Base-by-base conservation (phyloP, 92 coral and sea anemone genomes). In the Epizoanthus illoricatus region DNA sequence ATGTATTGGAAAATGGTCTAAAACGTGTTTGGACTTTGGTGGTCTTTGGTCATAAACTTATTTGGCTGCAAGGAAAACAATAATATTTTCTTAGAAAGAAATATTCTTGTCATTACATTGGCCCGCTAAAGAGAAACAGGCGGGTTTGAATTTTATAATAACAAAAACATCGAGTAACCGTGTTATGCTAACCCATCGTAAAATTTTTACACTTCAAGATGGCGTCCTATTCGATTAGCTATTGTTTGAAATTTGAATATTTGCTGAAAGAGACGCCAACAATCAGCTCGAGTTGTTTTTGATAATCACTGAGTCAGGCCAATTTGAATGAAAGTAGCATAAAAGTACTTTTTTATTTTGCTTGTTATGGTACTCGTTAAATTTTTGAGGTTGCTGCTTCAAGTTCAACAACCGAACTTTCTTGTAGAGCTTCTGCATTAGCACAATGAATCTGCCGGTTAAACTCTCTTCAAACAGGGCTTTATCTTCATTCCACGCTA, bases 191-290 rank as follows among this genome's bases (percentile, higher is more conserved):
- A 36, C 72, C 41, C 64, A 64, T 19, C 57, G 20, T 63, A 61
- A 66, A 62, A 66, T 8, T 78, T 43, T 78, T 43, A 62, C 69
- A 43, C 81, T 4, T 42, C 56, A 43, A 40, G 81, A 60, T 41
- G 65, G 81, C 69, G 70, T 76, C 70, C 70, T 20, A 76, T 60
- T 60, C 69, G 81, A 76, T 63, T 71, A 78, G 23, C 49, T 59
- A 59, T 78, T 64, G 82, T 78, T 78, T 56, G 7, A 43, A 78
- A 78, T 78, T 78, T 78, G 82, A 78, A 78, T 78, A 78, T 78
- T 63, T 78, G 82, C 67, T 58, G 82, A 78, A 78, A 78, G 72
- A 5, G 82, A n/a, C 18, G 59, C 71, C 16, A 63, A 62, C 17
- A 78, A 62, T 78, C 16, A 63, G 15, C 19, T 52, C 1, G 33